phyloP scores from a whole-genome alignment of 2,113 vertebrate species.

The Labrus mixtus region DNA sequence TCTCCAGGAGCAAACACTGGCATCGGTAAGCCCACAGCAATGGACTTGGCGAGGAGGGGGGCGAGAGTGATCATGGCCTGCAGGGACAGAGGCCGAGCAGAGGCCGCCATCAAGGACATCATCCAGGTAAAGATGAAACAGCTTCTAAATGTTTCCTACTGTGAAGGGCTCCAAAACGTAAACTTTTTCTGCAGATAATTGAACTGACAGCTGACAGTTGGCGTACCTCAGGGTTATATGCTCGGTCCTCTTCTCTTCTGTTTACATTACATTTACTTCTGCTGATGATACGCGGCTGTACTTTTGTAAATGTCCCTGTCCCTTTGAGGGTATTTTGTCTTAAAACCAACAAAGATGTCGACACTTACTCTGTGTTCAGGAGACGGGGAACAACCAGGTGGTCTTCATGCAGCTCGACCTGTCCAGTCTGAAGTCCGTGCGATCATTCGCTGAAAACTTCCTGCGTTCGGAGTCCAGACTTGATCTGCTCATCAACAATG shows the following conservation, averaged over 20 bases:
- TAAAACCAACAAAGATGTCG: too few relatives aligned
- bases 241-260: background rate
- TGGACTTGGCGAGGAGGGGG: constrained; percentile 83
- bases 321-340: too few relatives aligned
- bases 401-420: constrained; percentile 74
- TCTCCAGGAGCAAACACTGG: constrained; percentile 76
- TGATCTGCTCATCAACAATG: constrained; percentile 81
- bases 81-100: constrained; percentile 82
- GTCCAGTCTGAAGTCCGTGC: constrained; percentile 67
- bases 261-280: background rate
- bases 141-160: too few relatives aligned
- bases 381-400: constrained; percentile 71
- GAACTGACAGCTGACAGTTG: background rate
- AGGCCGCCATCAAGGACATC: constrained; percentile 84
- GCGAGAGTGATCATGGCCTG: constrained; percentile 90
- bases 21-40: constrained; percentile 78
- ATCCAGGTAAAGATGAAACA: constrained; percentile 75
- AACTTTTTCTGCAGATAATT: too few relatives aligned
- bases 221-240: background rate
- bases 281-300: background rate
- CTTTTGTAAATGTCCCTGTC: background rate
- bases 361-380: constrained; percentile 33
- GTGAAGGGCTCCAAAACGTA: too few relatives aligned
- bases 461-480: constrained; percentile 63
- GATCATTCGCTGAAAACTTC: constrained; percentile 54